Evolutionary conservation across 2,113 vertebrate genomes (phyloP).

Genomic region (Mormyrus iriodes): DNA sequence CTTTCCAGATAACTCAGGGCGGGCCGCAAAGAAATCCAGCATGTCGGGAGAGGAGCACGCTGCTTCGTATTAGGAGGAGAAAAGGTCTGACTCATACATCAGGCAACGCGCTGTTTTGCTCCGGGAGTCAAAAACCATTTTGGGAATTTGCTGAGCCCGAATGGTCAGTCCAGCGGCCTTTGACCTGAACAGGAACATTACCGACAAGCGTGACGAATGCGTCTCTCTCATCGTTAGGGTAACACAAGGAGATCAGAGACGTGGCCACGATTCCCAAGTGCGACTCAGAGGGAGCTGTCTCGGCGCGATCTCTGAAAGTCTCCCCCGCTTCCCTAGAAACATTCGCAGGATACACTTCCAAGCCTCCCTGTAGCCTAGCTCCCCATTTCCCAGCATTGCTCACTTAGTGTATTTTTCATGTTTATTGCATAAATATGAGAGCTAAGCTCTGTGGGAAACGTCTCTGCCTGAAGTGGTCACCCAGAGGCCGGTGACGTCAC

Average conservation of each 20-base stretch:
- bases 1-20: not conserved
- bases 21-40: not conserved
- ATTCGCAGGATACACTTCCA: not conserved
- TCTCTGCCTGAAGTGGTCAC: not conserved
- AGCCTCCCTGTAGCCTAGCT: not conserved
- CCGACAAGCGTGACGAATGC: not conserved
- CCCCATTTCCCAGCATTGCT: not conserved
- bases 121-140: not conserved
- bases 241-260: not conserved
- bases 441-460: no score
- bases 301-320: not conserved
- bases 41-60: not conserved
- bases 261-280: not conserved
- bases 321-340: not conserved
- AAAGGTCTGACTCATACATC: not conserved
- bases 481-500: not conserved
- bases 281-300: not conserved
- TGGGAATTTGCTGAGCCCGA: not conserved
- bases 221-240: not conserved
- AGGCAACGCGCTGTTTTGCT: not conserved
- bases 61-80: not conserved
- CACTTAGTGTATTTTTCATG: not conserved
- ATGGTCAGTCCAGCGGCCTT: not conserved
- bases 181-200: not conserved
- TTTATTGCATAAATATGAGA: not conserved